Evolutionary conservation across 2,113 vertebrate genomes (phyloP).

Genomic region (Vireo altiloquus): DNA sequence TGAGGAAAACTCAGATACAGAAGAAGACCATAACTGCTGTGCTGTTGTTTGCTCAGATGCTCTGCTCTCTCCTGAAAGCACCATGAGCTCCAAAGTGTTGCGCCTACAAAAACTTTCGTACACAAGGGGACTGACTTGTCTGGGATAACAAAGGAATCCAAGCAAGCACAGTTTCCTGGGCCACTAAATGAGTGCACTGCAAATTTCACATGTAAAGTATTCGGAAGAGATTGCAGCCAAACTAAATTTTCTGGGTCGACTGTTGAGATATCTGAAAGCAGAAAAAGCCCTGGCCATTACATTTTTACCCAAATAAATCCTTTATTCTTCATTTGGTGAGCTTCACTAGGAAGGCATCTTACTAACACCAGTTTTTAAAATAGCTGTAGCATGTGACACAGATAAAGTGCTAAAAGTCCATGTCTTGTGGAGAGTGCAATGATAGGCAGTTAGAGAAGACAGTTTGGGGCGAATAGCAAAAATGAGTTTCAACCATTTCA

Average conservation of each 20-base stretch:
- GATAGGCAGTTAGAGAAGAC: neutral
- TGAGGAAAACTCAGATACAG: neutral
- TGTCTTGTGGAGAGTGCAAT: neutral
- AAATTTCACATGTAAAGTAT: neutral
- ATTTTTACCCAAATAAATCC: neutral
- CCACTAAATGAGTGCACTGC: neutral
- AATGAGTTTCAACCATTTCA: neutral
- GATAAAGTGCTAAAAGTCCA: neutral
- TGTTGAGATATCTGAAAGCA: neutral
- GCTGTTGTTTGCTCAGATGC: neutral
- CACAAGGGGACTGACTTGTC: neutral
- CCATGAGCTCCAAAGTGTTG: neutral
- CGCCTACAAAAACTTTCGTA: neutral
- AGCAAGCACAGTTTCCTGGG: neutral
- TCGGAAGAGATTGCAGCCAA: neutral
- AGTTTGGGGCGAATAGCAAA: neutral
- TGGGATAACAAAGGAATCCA: neutral
- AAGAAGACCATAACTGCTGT: neutral
- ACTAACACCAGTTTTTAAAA: neutral
- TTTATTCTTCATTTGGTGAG: neutral
- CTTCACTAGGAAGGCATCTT: neutral
- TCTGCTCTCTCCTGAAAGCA: neutral
- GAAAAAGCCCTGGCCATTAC: neutral
- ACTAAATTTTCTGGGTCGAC: neutral
- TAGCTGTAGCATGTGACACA: neutral